Percentiles rank a stretch among this genome's conserved stretches.
phyloP scores from a whole-genome alignment of 2,113 vertebrate species.

The Tupaia chinensis region DNA sequence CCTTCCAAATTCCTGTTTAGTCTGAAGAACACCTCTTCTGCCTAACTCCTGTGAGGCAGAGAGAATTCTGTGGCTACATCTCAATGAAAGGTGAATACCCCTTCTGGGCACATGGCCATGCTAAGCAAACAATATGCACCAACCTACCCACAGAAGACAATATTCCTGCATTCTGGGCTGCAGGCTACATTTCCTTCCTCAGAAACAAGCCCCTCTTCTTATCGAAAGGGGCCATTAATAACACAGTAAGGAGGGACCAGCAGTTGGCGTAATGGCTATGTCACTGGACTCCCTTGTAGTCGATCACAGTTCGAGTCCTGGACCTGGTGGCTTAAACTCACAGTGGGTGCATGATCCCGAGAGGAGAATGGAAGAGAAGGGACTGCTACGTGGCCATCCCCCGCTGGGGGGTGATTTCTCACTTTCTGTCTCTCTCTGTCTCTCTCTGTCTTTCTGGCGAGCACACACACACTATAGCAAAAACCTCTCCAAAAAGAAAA shows the following conservation, averaged over 20 bases:
- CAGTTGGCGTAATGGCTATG: no score
- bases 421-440: no score
- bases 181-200: neutral
- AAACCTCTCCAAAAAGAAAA: no score
- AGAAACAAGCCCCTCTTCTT: neutral
- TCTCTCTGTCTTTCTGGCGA: no score
- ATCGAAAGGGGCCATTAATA: neutral
- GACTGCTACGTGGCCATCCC: no score
- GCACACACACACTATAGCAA: no score
- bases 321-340: no score
- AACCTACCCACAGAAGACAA: neutral
- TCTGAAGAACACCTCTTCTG: neutral
- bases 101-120: neutral
- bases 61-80: neutral
- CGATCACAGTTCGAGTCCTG: no score
- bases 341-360: no score
- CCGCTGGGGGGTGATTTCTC: no score
- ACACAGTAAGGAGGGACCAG: neutral
- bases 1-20: neutral
- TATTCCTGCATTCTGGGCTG: neutral
- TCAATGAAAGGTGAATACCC: slow-evolving; percentile 1
- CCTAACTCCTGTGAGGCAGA: neutral
- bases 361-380: no score
- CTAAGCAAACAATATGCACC: neutral
- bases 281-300: no score